A percentile compares a stretch with the other conserved stretches of the same genome.
phyloP scores from a whole-genome alignment of 2,888 invertebrate species.

The Poecilus cupreus region DNA sequence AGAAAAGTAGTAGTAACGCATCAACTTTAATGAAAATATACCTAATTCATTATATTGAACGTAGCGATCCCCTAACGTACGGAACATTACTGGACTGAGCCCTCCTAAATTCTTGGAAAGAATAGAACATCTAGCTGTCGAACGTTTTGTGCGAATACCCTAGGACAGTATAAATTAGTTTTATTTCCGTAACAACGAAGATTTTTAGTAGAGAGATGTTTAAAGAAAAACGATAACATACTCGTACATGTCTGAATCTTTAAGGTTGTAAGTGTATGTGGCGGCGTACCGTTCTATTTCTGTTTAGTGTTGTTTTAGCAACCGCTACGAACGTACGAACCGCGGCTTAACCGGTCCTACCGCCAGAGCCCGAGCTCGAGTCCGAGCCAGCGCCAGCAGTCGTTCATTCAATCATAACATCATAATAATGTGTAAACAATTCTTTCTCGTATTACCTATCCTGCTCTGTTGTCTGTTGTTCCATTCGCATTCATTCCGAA shows the following conservation, averaged over 20 bases:
- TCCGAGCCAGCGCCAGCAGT: not conserved
- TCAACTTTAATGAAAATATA: too few relatives aligned
- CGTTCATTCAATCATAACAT: slow-evolving; percentile 39
- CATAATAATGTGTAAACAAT: slow-evolving; percentile 47
- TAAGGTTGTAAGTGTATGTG: not conserved
- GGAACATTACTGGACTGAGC: too few relatives aligned
- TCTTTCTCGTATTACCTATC: slow-evolving; percentile 47
- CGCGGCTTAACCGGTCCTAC: slow-evolving; percentile 7
- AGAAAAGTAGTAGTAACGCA: too few relatives aligned
- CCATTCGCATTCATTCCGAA: slow-evolving; percentile 20
- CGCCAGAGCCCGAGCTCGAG: not conserved
- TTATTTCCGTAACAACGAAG: too few relatives aligned
- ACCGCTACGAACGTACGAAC: not conserved
- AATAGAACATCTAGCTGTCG: too few relatives aligned
- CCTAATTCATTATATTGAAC: too few relatives aligned
- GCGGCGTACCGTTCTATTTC: not conserved
- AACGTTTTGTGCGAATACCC: too few relatives aligned
- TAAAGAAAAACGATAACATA: too few relatives aligned
- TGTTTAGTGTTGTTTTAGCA: slow-evolving; percentile 6
- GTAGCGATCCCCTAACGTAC: too few relatives aligned
- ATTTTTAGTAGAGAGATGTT: not conserved
- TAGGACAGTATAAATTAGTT: not conserved
- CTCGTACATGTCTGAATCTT: too few relatives aligned
- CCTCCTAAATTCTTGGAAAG: too few relatives aligned
- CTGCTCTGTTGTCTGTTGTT: slow-evolving; percentile 28